Percentiles rank a stretch among this genome's conserved stretches.
Evolutionary conservation across 2,113 vertebrate genomes (phyloP).

Genomic region (Mungos mungo): DNA sequence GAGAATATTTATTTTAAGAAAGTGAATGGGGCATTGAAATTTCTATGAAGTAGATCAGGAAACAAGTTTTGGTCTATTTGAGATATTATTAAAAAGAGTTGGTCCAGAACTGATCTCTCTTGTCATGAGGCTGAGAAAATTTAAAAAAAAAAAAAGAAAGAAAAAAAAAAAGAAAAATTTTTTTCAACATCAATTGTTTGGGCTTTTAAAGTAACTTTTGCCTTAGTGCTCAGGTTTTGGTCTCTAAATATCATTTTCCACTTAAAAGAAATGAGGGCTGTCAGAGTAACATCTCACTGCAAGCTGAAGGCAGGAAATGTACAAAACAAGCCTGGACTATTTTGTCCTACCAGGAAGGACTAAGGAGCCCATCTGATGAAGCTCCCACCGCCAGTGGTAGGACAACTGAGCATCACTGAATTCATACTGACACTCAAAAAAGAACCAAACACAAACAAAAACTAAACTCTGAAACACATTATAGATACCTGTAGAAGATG

Average conservation of each 20-base stretch:
- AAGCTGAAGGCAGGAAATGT: not conserved
- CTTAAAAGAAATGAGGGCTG: not conserved
- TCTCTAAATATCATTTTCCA: not conserved
- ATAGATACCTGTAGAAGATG: conserved; percentile 7
- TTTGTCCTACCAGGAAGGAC: not conserved
- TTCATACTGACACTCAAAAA: not conserved
- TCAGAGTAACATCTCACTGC: not conserved
- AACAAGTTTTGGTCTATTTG: not conserved
- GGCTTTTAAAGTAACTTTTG: not conserved
- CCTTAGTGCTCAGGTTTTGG: not conserved
- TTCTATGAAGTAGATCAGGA: not conserved
- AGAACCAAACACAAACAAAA: not conserved
- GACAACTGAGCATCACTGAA: not conserved
- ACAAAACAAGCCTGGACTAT: not conserved
- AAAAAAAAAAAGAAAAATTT: not conserved
- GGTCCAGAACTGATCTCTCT: not conserved
- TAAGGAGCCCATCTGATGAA: not conserved
- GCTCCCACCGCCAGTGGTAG: not conserved
- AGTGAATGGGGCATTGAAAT: not conserved
- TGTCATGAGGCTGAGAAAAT: not conserved
- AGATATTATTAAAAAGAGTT: not conserved
- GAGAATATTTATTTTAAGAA: not conserved
- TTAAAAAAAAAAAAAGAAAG: not conserved
- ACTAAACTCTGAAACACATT: conserved; percentile 7
- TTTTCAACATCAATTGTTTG: not conserved